Base-by-base conservation (phyloP, 2,113 vertebrate genomes). In the Nymphicus hollandicus region DNA sequence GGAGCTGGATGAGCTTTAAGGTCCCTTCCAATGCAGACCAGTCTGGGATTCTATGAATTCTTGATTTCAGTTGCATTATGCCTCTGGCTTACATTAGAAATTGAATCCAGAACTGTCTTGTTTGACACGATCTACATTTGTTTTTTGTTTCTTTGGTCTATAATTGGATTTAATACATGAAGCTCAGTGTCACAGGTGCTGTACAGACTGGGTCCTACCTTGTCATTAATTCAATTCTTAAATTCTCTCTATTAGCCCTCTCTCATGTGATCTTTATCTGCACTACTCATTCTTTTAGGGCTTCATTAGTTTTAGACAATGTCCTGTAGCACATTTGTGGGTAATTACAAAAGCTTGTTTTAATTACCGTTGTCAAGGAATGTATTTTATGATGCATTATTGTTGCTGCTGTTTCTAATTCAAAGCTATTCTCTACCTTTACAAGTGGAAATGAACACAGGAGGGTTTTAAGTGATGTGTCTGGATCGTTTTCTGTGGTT, bases 341-440 rank as follows among this genome's bases (percentile, higher is more conserved):
- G 88, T 96, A 88, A 97, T 96, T 96, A 94, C 64, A 66, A 44
- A 93, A 90, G 90, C 89, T 94, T 93, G 88, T 90, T 96, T 96
- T 96, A 96, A 96, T 97, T 97, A 91, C 90, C 55, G 49, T 83
- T 90, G 91, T 95, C 91, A 91, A 73, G 88, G 85, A 20, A 33
- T 73, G 7, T 2, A 2, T 70, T 96, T 94, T 94, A 78, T 68
- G 60, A 93, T 82, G 64, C 55, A 28, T 86, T 81, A 46, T 74
- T 93, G 83, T 72, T 39, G 65, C 83, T 66, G 66, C 76, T 41
- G 9, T 83, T 94, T 69, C 85, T 64, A 88, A 93, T 95, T 88
- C 82, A 20, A 56, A 55, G 43, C 64, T 82, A 37, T 88, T 81
- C 81, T 70, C 85, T 56, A 78, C 85, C 85, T 93, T 94, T 76